A percentile compares a stretch with the other conserved stretches of the same genome.
These are phyloP conservation scores for Pseudopodoces humilis DNA, from an alignment of 2,113 vertebrate genomes.

Conservation along the genomic window DNA sequence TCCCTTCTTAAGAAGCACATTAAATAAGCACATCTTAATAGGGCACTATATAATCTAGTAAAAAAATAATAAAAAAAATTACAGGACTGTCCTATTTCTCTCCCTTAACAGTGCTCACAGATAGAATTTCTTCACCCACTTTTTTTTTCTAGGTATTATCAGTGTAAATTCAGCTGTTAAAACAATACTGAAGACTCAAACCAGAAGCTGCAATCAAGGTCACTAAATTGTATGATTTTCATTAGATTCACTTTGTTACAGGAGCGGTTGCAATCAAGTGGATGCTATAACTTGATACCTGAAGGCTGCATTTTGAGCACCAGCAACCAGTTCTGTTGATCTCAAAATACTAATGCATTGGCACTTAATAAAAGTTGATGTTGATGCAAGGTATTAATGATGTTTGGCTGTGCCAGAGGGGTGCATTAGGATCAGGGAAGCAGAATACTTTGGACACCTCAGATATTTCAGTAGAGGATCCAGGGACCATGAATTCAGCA, in stretches of 20 bases:
- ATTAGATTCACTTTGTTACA: neutral
- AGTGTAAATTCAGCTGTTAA: neutral
- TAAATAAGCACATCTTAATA: neutral
- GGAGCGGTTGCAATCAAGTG: neutral
- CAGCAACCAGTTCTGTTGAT: neutral
- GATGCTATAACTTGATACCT: neutral
- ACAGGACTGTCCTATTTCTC: neutral
- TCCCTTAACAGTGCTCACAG: neutral
- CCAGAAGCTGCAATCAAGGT: neutral
- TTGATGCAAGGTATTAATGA: neutral
- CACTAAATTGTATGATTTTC: neutral
- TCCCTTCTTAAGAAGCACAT: neutral
- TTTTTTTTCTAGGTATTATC: neutral
- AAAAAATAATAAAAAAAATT: neutral
- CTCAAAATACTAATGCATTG: neutral
- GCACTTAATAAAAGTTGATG: neutral
- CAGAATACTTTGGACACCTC: neutral
- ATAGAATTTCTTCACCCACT: neutral
- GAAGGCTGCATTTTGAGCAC: neutral
- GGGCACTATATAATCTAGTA: neutral
- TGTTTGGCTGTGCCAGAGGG: neutral
- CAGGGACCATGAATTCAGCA: neutral
- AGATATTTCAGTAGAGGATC: neutral
- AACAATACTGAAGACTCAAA: neutral
- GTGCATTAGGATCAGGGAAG: neutral